Evolutionary conservation across 1,140 invertebrate genomes (phyloP).

Genomic region (Frieseomelitta varia): DNA sequence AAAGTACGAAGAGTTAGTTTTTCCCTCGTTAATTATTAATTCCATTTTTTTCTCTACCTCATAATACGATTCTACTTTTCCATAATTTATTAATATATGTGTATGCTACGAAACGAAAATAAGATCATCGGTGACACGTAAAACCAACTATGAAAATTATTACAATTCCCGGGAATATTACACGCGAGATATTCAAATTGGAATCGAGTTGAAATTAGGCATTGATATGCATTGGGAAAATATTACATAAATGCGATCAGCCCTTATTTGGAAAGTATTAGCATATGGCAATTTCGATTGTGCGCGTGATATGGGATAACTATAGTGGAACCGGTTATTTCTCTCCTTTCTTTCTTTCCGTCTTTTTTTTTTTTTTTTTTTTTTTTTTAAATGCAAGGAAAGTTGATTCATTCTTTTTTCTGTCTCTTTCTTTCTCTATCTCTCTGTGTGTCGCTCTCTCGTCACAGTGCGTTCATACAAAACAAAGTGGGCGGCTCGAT

Average conservation of each 20-base stretch:
- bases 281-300: background rate
- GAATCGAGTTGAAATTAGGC: background rate
- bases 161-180: background rate
- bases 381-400: constrained; percentile 6
- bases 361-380: no score
- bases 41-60: background rate
- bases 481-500: constrained; percentile 10
- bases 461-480: constrained; percentile 1
- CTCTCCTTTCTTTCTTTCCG: no score
- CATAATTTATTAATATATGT: no score
- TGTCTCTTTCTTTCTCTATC: constrained; percentile 7
- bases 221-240: background rate
- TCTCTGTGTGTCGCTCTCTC: background rate
- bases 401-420: constrained; percentile 1
- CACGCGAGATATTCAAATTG: background rate
- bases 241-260: background rate
- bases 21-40: no score
- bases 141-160: background rate
- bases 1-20: no score
- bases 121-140: background rate
- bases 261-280: background rate
- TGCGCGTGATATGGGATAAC: background rate
- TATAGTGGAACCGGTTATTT: background rate
- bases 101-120: background rate
- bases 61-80: background rate